These are phyloP conservation scores for Macaca mulatta DNA, from an alignment of 2,113 vertebrate genomes.

Conservation along the genomic window DNA sequence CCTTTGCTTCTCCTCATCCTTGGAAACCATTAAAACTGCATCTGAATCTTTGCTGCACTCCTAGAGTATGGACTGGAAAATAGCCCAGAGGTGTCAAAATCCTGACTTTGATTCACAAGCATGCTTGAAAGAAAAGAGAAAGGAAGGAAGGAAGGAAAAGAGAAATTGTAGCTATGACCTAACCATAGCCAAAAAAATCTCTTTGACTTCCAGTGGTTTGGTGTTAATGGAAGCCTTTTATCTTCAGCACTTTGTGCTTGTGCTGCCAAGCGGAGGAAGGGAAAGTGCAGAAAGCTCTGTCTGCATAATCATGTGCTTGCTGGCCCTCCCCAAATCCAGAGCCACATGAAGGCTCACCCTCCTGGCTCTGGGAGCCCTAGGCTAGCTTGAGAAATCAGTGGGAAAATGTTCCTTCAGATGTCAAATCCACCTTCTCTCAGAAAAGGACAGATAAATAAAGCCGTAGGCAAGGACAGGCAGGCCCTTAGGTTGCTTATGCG, in stretches of 20 bases:
- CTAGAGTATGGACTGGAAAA: conserved; percentile 20
- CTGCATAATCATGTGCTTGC: not conserved
- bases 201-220: conserved; percentile 27
- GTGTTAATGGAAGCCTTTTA: conserved; percentile 58
- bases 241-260: conserved; percentile 54
- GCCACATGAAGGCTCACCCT: not conserved
- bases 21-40: conserved; percentile 1
- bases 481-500: not conserved
- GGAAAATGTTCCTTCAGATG: conserved; percentile 59
- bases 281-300: not conserved
- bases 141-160: not conserved
- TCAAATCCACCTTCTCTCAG: not conserved
- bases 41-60: not conserved
- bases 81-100: not conserved
- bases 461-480: conserved; percentile 13
- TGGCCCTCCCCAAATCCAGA: not conserved
- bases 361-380: not conserved
- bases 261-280: not conserved
- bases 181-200: conserved; percentile 8
- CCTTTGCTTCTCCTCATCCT: conserved; percentile 42
- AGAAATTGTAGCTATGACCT: conserved; percentile 44
- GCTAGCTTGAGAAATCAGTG: conserved; percentile 45
- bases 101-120: conserved; percentile 52
- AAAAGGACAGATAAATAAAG: conserved; percentile 48
- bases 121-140: not conserved